These are phyloP conservation scores for Rhabdornis inornatus DNA, from an alignment of 2,113 vertebrate species.

Conservation along the genomic window DNA sequence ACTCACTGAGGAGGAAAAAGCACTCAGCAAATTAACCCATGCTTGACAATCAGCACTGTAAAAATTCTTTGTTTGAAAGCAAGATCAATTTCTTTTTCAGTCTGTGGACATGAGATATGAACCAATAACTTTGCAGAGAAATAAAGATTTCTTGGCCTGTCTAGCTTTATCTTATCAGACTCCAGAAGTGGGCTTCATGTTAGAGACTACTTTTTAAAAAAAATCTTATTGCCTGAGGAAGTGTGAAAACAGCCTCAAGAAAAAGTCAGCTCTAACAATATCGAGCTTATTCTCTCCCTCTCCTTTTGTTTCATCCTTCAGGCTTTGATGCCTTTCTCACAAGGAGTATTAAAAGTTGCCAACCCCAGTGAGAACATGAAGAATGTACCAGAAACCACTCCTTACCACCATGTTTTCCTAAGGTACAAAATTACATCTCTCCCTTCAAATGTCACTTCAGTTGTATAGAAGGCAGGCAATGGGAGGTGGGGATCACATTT, in stretches of 20 bases:
- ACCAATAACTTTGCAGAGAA: slow-evolving; percentile 46
- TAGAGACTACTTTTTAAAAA: background rate
- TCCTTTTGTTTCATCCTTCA: background rate
- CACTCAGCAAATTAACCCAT: background rate
- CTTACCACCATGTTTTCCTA: background rate
- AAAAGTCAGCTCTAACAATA: background rate
- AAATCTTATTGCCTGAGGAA: slow-evolving; percentile 53
- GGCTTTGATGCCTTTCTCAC: background rate
- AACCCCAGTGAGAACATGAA: background rate
- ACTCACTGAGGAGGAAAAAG: background rate
- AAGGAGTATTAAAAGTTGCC: background rate
- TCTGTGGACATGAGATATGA: slow-evolving; percentile 33
- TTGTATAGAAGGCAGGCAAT: accelerated
- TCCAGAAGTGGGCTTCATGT: slow-evolving; percentile 39
- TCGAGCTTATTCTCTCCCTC: background rate
- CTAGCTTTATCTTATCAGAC: slow-evolving; percentile 58
- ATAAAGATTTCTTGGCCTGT: slow-evolving; percentile 66
- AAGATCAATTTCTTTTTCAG: slow-evolving; percentile 61
- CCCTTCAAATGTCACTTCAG: background rate
- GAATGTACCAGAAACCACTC: background rate
- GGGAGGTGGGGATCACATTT: background rate
- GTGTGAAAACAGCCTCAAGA: slow-evolving; percentile 48
- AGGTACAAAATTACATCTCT: background rate
- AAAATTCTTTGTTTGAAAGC: slow-evolving; percentile 38
- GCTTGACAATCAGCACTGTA: background rate